Evolutionary conservation across 2,113 vertebrate species (phyloP), one percentile per base, ranked within the genome.

Genomic region (Regulus satrapa): DNA sequence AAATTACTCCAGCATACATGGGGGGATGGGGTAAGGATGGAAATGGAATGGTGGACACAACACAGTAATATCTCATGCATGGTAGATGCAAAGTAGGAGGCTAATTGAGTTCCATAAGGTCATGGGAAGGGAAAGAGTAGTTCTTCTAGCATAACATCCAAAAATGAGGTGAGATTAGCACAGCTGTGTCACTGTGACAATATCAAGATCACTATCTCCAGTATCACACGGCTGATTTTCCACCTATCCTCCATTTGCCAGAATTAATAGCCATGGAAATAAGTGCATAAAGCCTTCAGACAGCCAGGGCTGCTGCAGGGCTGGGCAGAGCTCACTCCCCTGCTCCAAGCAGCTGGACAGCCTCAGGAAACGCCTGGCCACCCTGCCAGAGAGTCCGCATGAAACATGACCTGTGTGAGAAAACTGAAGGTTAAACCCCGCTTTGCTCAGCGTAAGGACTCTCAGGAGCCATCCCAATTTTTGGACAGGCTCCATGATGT

Each of bases 81-180:
- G 92, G 96, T 94, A 95, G 96, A 97, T 51, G 13, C 18, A 85
- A 77, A 92, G 94, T 19, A 83, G 88, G 86, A 97, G 92, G 87
- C 54, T 94, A 97, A 96, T 58, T 64, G 91, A 97, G 96, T 96
- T 97, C 87, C 88, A 89, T 89, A 95, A 97, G 97, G 97, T 98
- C 97, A 87, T 97, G 98, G 96, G 97, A 97, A 97, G 95, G 79
- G 93, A 97, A 88, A 72, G 63, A 63, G 31, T 24, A 73, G 54
- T 43, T 86, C 46, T 84, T 78, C 78, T 89, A 91, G 85, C 77
- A 69, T 79, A 86, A 74, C 87, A 83, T 91, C 64, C 43, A 89
- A 81, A 97, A 96, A 77, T 68, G 48, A 92, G 55, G 52, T 81
- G 61, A 86, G 48, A 93, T 89, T 92, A 96, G 31, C 69, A 46